These are phyloP conservation scores for Oscheius sp. DNA, from an alignment of 2,888 invertebrate species.

Conservation along the genomic window DNA sequence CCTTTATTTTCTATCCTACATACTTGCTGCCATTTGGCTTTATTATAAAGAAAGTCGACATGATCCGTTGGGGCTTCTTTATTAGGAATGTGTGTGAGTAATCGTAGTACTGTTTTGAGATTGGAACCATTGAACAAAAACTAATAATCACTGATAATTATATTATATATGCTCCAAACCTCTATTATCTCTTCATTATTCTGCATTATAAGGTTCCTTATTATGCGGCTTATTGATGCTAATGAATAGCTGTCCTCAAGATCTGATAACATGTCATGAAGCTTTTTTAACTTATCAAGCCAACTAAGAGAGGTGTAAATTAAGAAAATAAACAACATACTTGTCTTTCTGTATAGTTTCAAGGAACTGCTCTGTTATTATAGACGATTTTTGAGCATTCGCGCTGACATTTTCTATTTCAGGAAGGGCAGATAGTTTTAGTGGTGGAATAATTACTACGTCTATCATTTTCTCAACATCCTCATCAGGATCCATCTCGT, in stretches of 20 bases:
- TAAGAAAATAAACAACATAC: not conserved
- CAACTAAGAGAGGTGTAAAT: not conserved
- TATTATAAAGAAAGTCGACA: not conserved
- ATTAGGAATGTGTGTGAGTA: not conserved
- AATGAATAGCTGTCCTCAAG: not conserved
- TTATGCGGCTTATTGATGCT: not conserved
- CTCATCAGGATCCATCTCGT: too few species aligned
- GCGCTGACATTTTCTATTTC: not conserved
- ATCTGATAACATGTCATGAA: not conserved
- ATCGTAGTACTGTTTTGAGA: not conserved
- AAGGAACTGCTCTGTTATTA: not conserved
- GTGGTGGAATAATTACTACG: not conserved
- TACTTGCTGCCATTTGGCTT: not conserved
- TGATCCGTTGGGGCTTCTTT: not conserved
- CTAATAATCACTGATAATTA: not conserved
- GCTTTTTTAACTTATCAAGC: not conserved
- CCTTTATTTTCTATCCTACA: not conserved
- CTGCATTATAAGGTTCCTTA: not conserved
- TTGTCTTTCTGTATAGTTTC: not conserved
- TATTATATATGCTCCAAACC: not conserved
- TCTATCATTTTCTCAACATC: too few species aligned
- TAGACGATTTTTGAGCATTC: not conserved
- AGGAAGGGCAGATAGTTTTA: not conserved
- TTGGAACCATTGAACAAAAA: not conserved
- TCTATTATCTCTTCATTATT: not conserved